Conservation (phyloP, 2,888 invertebrate genomes). For the Drosophila merina region DNA sequence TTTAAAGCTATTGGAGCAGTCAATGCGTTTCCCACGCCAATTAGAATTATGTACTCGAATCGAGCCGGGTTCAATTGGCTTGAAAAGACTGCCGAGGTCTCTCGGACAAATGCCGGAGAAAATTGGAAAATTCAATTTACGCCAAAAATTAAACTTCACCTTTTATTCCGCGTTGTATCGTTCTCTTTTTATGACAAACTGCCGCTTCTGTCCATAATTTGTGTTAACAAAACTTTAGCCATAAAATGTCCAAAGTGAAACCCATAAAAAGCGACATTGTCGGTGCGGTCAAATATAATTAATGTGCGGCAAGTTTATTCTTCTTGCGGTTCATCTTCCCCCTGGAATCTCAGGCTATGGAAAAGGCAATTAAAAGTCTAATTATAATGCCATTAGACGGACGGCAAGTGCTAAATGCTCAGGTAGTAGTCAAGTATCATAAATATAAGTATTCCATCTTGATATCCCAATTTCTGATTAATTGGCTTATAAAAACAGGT, state of each 20-base stretch:
- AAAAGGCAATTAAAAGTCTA: slow-evolving; percentile 71
- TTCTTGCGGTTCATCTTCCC: slow-evolving; percentile 23
- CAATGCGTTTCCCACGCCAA: slow-evolving; percentile 69
- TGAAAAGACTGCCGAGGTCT: slow-evolving; percentile 10
- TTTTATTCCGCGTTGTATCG: slow-evolving; percentile 20
- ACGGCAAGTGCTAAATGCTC: slow-evolving; percentile 53
- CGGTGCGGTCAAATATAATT: slow-evolving; percentile 68
- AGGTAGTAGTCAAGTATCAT: slow-evolving; percentile 16
- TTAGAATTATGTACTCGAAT: slow-evolving; percentile 56
- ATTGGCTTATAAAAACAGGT: slow-evolving; percentile 7
- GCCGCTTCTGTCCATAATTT: slow-evolving; percentile 49
- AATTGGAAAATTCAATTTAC: slow-evolving; percentile 62
- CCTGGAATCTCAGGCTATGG: slow-evolving; percentile 52
- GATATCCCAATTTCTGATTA: slow-evolving; percentile 16
- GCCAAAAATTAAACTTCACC: slow-evolving; percentile 42
- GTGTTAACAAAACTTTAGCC: slow-evolving; percentile 65
- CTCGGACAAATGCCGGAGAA: slow-evolving; percentile 13
- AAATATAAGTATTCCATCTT: slow-evolving; percentile 19
- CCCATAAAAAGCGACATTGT: slow-evolving; percentile 57
- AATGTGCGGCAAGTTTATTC: slow-evolving; percentile 63
- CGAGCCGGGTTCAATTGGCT: slow-evolving; percentile 36
- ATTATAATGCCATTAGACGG: slow-evolving; percentile 66
- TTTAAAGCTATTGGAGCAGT: slow-evolving; percentile 60
- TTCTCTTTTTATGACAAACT: slow-evolving; percentile 30
- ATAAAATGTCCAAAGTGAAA: slow-evolving; percentile 61